Conservation (phyloP, 2,113 vertebrate species). For the Egretta garzetta region DNA sequence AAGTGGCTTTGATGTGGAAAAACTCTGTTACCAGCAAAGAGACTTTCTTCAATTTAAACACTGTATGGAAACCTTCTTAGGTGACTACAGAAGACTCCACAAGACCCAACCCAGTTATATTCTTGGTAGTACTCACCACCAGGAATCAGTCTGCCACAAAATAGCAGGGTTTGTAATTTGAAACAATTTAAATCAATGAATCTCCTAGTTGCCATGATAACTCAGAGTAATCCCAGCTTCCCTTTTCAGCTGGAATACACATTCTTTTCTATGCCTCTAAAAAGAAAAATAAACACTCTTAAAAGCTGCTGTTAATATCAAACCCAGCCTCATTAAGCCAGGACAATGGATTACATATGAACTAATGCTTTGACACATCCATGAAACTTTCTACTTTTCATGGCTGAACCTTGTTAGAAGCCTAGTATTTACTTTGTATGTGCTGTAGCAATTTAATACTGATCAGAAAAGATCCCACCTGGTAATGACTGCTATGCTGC, state of each 20-base stretch:
- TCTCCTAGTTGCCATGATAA: not conserved
- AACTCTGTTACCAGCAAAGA: not conserved
- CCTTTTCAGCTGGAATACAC: not conserved
- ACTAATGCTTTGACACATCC: not conserved
- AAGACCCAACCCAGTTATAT: not conserved
- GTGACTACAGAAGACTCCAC: not conserved
- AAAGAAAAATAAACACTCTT: not conserved
- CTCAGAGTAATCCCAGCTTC: not conserved
- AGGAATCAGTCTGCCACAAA: not conserved
- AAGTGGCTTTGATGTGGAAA: not conserved
- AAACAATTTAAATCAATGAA: not conserved
- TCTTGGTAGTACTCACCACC: not conserved
- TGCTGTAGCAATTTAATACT: not conserved
- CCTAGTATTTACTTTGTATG: not conserved
- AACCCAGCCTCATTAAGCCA: not conserved
- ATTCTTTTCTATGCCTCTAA: not conserved
- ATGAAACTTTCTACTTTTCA: not conserved
- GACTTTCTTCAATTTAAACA: not conserved
- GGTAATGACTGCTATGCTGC: not conserved
- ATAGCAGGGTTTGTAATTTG: not conserved
- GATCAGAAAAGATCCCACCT: not conserved
- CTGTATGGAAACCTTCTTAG: not conserved
- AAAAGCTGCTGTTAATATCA: not conserved
- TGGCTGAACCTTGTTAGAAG: not conserved
- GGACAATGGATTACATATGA: fast-evolving